Conservation (phyloP, 2,797 vertebrate species). For the Apodemus agrarius region DNA sequence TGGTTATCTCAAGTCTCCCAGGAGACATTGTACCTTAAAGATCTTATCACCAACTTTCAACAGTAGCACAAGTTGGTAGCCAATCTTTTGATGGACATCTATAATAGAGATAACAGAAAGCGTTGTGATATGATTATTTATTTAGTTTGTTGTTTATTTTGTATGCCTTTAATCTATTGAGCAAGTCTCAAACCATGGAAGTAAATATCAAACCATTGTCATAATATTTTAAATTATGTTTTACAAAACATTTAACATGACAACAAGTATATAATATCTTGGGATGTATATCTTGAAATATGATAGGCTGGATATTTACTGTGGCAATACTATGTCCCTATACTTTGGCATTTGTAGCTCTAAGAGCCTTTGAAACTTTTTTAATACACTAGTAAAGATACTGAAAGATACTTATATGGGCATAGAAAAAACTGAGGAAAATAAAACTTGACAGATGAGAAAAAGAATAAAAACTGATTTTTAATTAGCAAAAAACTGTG, state of each 20-base stretch:
- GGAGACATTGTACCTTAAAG: not conserved
- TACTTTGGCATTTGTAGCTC: not conserved
- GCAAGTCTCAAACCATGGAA: not conserved
- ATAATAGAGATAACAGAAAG: not conserved
- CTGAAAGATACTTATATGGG: not conserved
- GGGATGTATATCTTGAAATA: too few relatives aligned
- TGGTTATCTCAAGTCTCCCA: not conserved
- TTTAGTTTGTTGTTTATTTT: not conserved
- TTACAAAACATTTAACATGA: not conserved
- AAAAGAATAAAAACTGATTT: not conserved
- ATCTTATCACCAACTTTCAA: not conserved
- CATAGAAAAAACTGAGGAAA: not conserved
- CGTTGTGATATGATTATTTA: not conserved
- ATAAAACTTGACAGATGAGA: not conserved
- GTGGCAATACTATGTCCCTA: not conserved
- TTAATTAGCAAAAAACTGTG: not conserved
- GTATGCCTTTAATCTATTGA: not conserved
- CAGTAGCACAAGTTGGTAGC: not conserved
- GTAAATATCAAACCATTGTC: not conserved
- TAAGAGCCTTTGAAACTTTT: not conserved
- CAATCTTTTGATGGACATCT: not conserved
- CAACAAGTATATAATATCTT: not conserved
- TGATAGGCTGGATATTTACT: not conserved
- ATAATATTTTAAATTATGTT: not conserved
- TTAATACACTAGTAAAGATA: not conserved